Conservation (phyloP, 2,797 vertebrate species). For the Tympanoctomys barrerae region DNA sequence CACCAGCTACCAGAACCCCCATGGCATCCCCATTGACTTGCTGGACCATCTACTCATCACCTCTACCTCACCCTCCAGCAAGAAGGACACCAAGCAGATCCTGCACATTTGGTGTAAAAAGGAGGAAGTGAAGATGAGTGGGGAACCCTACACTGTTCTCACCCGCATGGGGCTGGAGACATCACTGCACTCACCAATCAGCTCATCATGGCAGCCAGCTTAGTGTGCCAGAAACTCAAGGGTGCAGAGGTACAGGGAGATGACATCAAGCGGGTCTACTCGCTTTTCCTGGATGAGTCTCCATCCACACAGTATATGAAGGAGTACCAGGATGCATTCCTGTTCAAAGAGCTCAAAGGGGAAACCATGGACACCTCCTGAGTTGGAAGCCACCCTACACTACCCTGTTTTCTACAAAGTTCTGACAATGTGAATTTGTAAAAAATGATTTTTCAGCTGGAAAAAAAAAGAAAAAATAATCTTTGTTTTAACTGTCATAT, state of each 20-base stretch:
- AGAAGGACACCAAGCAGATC: conserved; percentile 97
- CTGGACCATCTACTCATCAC: conserved; percentile 96
- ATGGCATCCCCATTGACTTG: conserved; percentile 90
- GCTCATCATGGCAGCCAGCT: conserved; percentile 95
- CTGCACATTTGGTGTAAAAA: conserved; percentile 98
- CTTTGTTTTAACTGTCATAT: not conserved
- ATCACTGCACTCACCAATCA: conserved; percentile 96
- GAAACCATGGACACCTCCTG: conserved; percentile 88
- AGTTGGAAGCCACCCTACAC: not conserved
- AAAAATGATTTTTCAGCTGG: conserved; percentile 78
- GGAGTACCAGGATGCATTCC: conserved; percentile 97
- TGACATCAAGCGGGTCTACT: conserved; percentile 97
- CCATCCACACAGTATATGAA: conserved; percentile 96
- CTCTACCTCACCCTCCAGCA: conserved; percentile 94
- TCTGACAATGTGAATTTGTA: conserved; percentile 80
- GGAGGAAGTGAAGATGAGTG: conserved; percentile 96
- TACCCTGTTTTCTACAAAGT: conserved; percentile 60
- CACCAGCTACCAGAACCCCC: conserved; percentile 95
- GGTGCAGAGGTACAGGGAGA: conserved; percentile 97
- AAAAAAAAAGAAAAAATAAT: not conserved
- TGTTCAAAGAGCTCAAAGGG: conserved; percentile 95
- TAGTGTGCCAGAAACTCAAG: conserved; percentile 96
- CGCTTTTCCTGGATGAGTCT: conserved; percentile 96
- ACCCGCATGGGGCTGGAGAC: conserved; percentile 98
- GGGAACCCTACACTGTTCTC: conserved; percentile 95